These are phyloP conservation scores for Squalus acanthias DNA, from an alignment of 2,797 vertebrate species.

Conservation along the genomic window DNA sequence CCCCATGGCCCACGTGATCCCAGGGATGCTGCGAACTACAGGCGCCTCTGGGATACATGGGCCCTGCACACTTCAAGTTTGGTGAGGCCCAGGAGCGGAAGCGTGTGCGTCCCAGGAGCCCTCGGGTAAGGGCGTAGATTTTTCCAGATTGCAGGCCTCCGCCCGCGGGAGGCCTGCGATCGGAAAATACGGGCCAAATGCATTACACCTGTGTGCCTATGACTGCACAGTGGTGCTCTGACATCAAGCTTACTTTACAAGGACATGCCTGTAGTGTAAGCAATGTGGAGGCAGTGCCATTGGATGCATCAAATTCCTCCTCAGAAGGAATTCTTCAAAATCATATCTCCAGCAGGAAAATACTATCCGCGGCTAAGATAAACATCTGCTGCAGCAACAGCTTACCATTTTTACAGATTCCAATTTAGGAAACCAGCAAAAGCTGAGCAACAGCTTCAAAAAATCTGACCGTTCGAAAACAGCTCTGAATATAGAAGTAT, in stretches of 20 bases:
- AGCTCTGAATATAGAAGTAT: not conserved
- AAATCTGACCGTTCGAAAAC: not conserved
- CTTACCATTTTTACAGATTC: not conserved
- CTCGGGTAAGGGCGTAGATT: too few species aligned
- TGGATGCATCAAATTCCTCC: not conserved
- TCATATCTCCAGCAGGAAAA: not conserved
- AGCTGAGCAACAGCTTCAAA: not conserved
- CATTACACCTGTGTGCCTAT: too few species aligned
- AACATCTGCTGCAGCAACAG: not conserved
- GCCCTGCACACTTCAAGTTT: too few species aligned
- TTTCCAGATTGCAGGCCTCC: too few species aligned
- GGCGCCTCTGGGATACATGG: too few species aligned
- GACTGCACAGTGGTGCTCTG: not conserved
- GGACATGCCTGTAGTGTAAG: not conserved
- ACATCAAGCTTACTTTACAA: not conserved
- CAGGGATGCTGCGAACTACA: too few species aligned
- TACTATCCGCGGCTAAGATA: not conserved
- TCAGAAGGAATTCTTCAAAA: not conserved
- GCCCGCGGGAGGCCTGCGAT: too few species aligned
- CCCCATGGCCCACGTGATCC: too few species aligned
- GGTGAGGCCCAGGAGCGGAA: too few species aligned
- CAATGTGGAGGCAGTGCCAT: not conserved
- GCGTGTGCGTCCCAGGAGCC: too few species aligned
- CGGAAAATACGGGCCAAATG: too few species aligned
- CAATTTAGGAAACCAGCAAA: not conserved